Base-by-base conservation (phyloP, 2,888 invertebrate species). In the Heliconius ismenius region DNA sequence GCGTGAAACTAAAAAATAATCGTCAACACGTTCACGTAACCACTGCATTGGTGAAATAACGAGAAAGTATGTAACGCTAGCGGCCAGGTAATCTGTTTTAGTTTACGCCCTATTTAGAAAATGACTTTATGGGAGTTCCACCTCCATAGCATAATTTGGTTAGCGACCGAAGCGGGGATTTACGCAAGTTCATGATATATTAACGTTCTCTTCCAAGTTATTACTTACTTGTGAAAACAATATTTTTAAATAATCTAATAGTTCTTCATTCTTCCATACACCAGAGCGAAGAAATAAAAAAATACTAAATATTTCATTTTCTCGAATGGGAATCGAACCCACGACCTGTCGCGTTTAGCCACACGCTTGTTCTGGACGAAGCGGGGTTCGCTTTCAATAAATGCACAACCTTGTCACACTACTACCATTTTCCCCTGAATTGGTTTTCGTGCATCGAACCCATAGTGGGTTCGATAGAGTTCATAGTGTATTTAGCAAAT, bases 21-120 rank as follows among this genome's bases (percentile, higher is more conserved):
- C 36, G 11, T 18, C 28, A 64, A 28, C 18, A 32, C 18, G 28
- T 65, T 24, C 65, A 36, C 65, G 39, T 13, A 39, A 65, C 32
- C 32, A 6, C 13, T n/a, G 36, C n/a, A 15, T 15, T 65, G 10
- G 65, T n/a, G 21, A n/a, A 18, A 65, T 65, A n/a, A 65, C 39
- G n/a, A 65, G 36, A 65, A 65, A 39, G 6, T 65, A 39, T 54
- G 69, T 49, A 49, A 21, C 54, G 28, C 54, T 32, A 54, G 18
- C 39, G 36, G 64, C 36, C 10, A 39, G n/a, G 32, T 70, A 70
- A 70, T 58, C 54, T 54, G 24, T 24, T 39, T 36, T 6, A 70
- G 69, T n/a, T 54, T n/a, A 54, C 69, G 49, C 32, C 69, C 69
- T 54, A 70, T 70, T 70, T 54, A 54, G 28, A 32, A 54, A 54